These are phyloP conservation scores for Myrmecobius fasciatus DNA, from an alignment of 2,113 vertebrate species.

Conservation along the genomic window DNA sequence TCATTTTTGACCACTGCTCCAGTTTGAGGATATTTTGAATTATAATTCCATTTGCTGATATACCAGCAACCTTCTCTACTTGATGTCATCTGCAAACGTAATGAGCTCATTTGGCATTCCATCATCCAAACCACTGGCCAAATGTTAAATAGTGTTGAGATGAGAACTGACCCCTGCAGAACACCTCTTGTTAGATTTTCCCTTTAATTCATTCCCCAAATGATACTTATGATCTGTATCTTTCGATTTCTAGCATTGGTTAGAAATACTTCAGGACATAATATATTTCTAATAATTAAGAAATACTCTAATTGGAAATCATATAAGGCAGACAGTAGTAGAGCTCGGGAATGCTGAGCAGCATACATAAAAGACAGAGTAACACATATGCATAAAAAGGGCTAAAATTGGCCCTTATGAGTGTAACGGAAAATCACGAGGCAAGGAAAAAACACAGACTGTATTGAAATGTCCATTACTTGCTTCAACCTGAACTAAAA, in stretches of 20 bases:
- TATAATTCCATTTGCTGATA: slow-evolving; percentile 60
- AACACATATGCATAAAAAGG: slow-evolving; percentile 64
- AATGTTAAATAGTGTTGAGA: slow-evolving; percentile 62
- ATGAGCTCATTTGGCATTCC: slow-evolving; percentile 63
- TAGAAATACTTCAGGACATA: slow-evolving; percentile 53
- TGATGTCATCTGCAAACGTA: slow-evolving; percentile 69
- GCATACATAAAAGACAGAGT: slow-evolving; percentile 65
- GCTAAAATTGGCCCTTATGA: slow-evolving; percentile 75
- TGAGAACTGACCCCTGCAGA: slow-evolving; percentile 67
- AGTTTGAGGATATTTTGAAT: slow-evolving; percentile 51
- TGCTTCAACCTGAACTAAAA: slow-evolving; percentile 72
- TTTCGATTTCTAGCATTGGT: slow-evolving; percentile 69
- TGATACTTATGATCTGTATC: slow-evolving; percentile 73
- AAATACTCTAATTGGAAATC: slow-evolving; percentile 82
- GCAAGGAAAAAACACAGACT: slow-evolving; percentile 66
- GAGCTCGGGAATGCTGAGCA: slow-evolving; percentile 50
- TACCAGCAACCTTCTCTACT: slow-evolving; percentile 55
- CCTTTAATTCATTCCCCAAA: slow-evolving; percentile 72
- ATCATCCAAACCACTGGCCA: slow-evolving; percentile 65
- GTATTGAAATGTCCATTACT: slow-evolving; percentile 55
- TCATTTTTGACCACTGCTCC: slow-evolving; percentile 13
- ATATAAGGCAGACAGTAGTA: slow-evolving; percentile 56
- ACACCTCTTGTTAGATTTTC: slow-evolving; percentile 66
- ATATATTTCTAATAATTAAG: slow-evolving; percentile 77
- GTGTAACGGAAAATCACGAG: slow-evolving; percentile 65